Conservation (phyloP, 2,797 vertebrate genomes). For the Pangasius macronema region DNA sequence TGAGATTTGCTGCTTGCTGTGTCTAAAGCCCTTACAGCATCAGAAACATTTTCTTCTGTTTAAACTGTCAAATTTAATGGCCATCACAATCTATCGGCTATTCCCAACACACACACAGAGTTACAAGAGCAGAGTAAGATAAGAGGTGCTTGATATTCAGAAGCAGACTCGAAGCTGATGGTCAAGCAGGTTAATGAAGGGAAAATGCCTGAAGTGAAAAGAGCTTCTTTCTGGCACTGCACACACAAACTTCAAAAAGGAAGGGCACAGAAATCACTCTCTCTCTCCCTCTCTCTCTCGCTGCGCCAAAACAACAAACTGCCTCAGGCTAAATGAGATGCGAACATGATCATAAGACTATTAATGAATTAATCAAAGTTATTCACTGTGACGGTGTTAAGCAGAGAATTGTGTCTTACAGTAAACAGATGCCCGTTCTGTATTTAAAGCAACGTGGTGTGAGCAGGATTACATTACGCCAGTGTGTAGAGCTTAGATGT, state of each 20-base stretch:
- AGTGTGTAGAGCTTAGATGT: slow-evolving; percentile 1
- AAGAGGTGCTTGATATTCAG: slow-evolving; percentile 44
- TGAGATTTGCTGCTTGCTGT: background rate
- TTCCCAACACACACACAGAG: background rate
- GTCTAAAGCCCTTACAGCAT: slow-evolving; percentile 6
- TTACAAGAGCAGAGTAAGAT: slow-evolving; percentile 26
- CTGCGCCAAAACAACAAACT: slow-evolving; percentile 6
- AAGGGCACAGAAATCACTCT: slow-evolving; percentile 20
- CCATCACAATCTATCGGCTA: background rate
- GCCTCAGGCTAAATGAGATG: slow-evolving; percentile 7
- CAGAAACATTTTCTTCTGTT: background rate
- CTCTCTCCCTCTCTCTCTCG: background rate
- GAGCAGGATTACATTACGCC: slow-evolving; percentile 35
- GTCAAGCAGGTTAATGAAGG: slow-evolving; percentile 48
- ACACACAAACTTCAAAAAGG: slow-evolving; percentile 20
- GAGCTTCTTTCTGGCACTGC: slow-evolving; percentile 4
- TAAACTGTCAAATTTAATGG: slow-evolving; percentile 7
- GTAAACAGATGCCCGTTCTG: slow-evolving; percentile 28
- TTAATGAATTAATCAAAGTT: slow-evolving; percentile 39
- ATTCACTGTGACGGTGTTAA: slow-evolving; percentile 32
- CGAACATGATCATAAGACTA: slow-evolving; percentile 30
- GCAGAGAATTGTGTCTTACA: slow-evolving; percentile 11
- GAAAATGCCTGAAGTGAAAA: slow-evolving; percentile 36
- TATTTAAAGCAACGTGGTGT: slow-evolving; percentile 14
- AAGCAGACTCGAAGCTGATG: slow-evolving; percentile 20